These are phyloP conservation scores for Sebastes taczanowskii DNA, from an alignment of 2,797 vertebrate species.

Conservation along the genomic window DNA sequence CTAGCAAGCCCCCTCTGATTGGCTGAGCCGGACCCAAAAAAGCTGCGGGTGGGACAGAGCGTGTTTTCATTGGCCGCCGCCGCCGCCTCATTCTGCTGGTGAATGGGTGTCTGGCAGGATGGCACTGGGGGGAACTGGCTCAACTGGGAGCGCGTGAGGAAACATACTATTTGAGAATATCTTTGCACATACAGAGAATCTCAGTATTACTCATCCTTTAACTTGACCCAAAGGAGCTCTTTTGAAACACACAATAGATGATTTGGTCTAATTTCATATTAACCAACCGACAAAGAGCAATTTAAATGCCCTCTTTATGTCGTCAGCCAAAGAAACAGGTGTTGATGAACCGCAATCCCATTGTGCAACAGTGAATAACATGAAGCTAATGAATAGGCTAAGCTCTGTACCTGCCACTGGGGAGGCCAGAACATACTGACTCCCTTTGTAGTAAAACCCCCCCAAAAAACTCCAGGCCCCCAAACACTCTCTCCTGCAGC, in stretches of 20 bases:
- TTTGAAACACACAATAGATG: conserved; percentile 29
- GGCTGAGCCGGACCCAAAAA: conserved; percentile 68
- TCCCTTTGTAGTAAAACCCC: conserved; percentile 76
- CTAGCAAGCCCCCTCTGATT: conserved; percentile 49
- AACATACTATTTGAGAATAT: conserved; percentile 36
- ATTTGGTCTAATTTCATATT: conserved; percentile 62
- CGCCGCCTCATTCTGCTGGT: conserved; percentile 54
- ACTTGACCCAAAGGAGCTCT: neutral
- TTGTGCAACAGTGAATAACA: conserved; percentile 77
- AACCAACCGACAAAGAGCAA: conserved; percentile 56
- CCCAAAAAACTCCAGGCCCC: conserved; percentile 67
- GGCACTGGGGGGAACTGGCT: conserved; percentile 64
- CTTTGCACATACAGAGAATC: conserved; percentile 5
- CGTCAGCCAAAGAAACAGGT: conserved; percentile 73
- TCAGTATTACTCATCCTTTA: neutral
- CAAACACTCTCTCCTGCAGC: conserved; percentile 77
- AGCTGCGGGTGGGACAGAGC: conserved; percentile 45
- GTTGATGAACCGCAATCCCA: conserved; percentile 72
- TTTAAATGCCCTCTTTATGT: conserved; percentile 65
- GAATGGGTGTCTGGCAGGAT: conserved; percentile 65
- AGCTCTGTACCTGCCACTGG: conserved; percentile 79
- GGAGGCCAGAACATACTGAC: conserved; percentile 74
- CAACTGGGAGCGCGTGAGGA: conserved; percentile 40
- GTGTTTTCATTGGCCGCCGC: conserved; percentile 64
- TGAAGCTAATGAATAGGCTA: conserved; percentile 74